Evolutionary conservation across 2,888 invertebrate species (phyloP), one percentile per base, ranked within the genome.

Genomic region (Aphodius sticticus): DNA sequence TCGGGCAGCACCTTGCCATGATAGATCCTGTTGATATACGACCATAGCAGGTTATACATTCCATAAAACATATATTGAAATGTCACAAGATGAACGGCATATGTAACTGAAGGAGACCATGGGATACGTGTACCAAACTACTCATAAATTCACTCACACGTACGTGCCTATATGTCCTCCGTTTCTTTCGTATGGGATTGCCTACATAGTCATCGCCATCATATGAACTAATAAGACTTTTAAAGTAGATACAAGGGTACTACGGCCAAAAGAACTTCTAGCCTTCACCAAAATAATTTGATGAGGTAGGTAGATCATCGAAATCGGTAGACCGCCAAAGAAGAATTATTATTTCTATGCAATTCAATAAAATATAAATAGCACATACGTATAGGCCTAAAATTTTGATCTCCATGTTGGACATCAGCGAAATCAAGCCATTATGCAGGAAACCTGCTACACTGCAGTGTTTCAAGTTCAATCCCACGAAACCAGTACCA

Each of bases 1-100:
- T 79, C 74, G 79, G 84, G 88, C 87, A 85, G 86, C 89, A 88
- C 88, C 88, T 89, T 88, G 89, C 87, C 84, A 86, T 88, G 88
- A 89, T 89, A 87, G 88, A 86, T 87, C 88, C 86, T 83, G 84
- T 87, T 89, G 89, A 89, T 89, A 89, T 89, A 89, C 86, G 87
- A 84, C 86, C 84, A 78, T 84, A 84, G 86, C 88, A 87, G 88
- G 87, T 88, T 87, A 87, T 87, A 87, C 87, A 88, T 88, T 88
- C 88, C 86, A 88, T 89, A 88, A 88, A 88, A 89, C 88, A 88
- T 88, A 87, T 87, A 88, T 87, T 87, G 87, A 87, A 87, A 87
- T 87, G 87, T 87, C 87, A 86, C 84, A 82, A 84, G 84, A 86
- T 85, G 85, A 84, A 85, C 83, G 85, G 84, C 86, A 85, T 82